phyloP scores from a whole-genome alignment of 1,140 invertebrate species.

The Polypedilum vanderplanki region DNA sequence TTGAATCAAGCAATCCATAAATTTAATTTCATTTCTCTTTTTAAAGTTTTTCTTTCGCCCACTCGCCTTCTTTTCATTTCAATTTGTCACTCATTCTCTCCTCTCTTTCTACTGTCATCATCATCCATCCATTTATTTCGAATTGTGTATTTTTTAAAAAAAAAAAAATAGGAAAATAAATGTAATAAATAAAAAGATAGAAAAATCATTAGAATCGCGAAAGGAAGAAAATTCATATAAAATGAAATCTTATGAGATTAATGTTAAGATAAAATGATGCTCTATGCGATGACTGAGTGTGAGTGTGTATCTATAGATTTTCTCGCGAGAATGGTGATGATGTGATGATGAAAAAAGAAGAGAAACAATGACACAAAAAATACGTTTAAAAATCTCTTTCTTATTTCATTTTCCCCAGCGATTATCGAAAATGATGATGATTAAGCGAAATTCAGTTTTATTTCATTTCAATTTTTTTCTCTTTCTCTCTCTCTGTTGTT shows the following conservation, averaged over 20 bases:
- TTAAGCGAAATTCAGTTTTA: slow-evolving; percentile 1
- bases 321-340: slow-evolving; percentile 14
- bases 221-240: neutral
- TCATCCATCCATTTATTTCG: slow-evolving; percentile 15
- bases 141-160: neutral
- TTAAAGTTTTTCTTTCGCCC: neutral
- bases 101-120: neutral
- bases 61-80: neutral
- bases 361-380: slow-evolving; percentile 18
- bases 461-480: neutral
- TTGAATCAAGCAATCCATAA: neutral
- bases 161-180: neutral
- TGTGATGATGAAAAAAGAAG: neutral
- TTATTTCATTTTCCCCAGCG: neutral
- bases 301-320: neutral
- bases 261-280: neutral
- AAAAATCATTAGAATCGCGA: neutral
- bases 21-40: neutral
- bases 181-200: neutral
- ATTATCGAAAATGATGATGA: slow-evolving; percentile 13
- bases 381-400: neutral
- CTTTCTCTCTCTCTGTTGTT: neutral
- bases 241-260: slow-evolving; percentile 19
- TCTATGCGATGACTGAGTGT: neutral
- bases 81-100: neutral